Evolutionary conservation across 2,888 invertebrate species (phyloP), one percentile per base, ranked within the genome.

Genomic region (Synergus umbraculus): DNA sequence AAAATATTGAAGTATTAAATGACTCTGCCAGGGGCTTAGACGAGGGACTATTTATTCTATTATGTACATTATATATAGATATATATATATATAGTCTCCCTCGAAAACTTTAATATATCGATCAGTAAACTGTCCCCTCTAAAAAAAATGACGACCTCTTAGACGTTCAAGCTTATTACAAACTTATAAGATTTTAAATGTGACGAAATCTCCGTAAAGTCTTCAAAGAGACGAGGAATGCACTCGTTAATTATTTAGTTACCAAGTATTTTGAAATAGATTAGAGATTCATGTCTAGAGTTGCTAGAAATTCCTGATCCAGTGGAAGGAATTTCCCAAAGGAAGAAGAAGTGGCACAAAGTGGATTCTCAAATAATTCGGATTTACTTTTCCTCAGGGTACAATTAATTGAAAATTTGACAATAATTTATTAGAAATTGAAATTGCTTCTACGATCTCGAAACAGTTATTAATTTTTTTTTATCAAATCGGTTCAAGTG

Each of bases 221-320:
- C 29, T 22, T 12, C 18, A 18, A 15, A 67, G 44, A 13, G 46
- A 67, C 46, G 10, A 46, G 67, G 46, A 67, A 46, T 46, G 67
- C 29, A 67, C 22, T 67, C 22, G 46, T 67, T 29, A 13, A 67
- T 67, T 67, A 22, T 67, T 29, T 15, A 67, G 22, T 67, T 46
- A 18, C 4, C 67, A 65, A 65, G 43, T 41, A 64, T 64, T 64
- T 37, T 64, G 12, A 22, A 64, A 64, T 64, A 5, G 22, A 1
- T 29, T 49, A 49, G 15, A n/a, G 12, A n/a, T 49, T n/a, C 49
- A 49, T 15, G 49, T n/a, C 49, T 15, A 13, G 7, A n/a, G 15
- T 49, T 13, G 13, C 46, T 15, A 49, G 49, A 49, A 49, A 15
- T 15, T 49, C 12, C 15, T 49, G 15, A 49, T 5, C 5, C 15